Evolutionary conservation across 1,140 invertebrate species (phyloP).

Genomic region (Drosophila pachea): DNA sequence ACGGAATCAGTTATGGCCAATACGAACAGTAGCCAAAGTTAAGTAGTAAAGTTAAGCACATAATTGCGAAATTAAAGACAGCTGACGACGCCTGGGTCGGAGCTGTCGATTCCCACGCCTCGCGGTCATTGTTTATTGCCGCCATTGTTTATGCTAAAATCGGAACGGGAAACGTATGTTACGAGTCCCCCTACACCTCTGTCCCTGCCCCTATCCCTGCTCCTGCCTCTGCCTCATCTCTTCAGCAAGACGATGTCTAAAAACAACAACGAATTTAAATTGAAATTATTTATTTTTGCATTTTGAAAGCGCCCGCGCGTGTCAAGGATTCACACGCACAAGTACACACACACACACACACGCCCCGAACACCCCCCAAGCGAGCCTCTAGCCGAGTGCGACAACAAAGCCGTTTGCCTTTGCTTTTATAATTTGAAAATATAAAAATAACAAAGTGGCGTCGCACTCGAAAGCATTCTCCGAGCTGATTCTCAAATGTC

Average conservation of each 20-base stretch:
- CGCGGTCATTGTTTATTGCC: constrained; percentile 9
- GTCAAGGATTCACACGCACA: constrained; percentile 74
- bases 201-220: not conserved
- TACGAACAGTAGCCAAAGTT: constrained; percentile 63
- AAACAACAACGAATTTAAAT: constrained; percentile 70
- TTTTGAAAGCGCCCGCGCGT: constrained; percentile 73
- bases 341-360: constrained; percentile 19
- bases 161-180: constrained; percentile 68
- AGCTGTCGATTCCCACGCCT: constrained; percentile 38
- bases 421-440: constrained; percentile 75
- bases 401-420: constrained; percentile 53
- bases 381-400: constrained; percentile 16
- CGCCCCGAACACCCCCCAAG: not conserved
- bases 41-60: constrained; percentile 75
- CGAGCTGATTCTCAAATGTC: constrained; percentile 61
- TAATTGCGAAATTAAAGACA: constrained; percentile 74
- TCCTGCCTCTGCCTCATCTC: not conserved
- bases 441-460: constrained; percentile 71
- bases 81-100: constrained; percentile 40
- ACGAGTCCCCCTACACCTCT: constrained; percentile 47
- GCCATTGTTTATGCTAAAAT: constrained; percentile 41
- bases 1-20: constrained; percentile 46
- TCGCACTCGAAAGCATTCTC: constrained; percentile 32
- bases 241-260: constrained; percentile 8
- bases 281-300: constrained; percentile 78